Base-by-base conservation (phyloP, 2,113 vertebrate genomes). In the Pelvicachromis taeniatus region DNA sequence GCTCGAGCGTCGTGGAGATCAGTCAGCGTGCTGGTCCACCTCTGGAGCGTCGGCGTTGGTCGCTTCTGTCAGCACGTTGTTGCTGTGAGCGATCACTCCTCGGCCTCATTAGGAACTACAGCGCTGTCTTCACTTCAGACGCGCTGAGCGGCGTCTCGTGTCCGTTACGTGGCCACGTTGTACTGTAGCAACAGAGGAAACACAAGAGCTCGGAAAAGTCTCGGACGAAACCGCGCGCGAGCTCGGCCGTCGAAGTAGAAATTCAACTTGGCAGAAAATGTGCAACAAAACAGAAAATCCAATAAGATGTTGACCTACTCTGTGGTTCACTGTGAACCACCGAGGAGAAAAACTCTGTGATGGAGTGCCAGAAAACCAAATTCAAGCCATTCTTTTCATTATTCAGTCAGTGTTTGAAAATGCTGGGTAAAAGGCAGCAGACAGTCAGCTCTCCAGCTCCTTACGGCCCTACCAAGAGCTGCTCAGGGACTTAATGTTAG, bases 401-500 rank as follows among this genome's bases (percentile, higher is more conserved):
- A 45, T 61, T 40, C 11, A 81, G 68, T 35, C 82, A 78, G 78
- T 77, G 45, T 87, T 63, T 84, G 58, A 84, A 85, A 75, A 70
- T 11, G 45, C 58, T 77, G 58, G n/a, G 19, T 73, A 31, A 63
- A 56, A 53, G 61, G 40, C 63, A 10, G 53, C 78, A 84, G 50
- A 33, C 35, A 52, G 61, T 58, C 33, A 7, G 70, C 48, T 82
- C 58, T 33, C 80, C 83, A 78, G 14, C 33, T 50, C 83, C 23
- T 16, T 65, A 14, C 77, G 52, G 85, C 56, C 45, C 58, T 19
- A 38, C 31, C 3, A 19, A 78, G 52, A n/a, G 61, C 70, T 4
- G 85, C 85, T 70, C 59, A 1, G 75, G 79, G 91, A 94, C 94
- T 93, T 91, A 88, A 85, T 53, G 90, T 91, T 29, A 78, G 87